Percentiles rank a stretch among this genome's conserved stretches.
Conservation (phyloP, 2,888 invertebrate genomes). For the Tolmerus cingulatus region DNA sequence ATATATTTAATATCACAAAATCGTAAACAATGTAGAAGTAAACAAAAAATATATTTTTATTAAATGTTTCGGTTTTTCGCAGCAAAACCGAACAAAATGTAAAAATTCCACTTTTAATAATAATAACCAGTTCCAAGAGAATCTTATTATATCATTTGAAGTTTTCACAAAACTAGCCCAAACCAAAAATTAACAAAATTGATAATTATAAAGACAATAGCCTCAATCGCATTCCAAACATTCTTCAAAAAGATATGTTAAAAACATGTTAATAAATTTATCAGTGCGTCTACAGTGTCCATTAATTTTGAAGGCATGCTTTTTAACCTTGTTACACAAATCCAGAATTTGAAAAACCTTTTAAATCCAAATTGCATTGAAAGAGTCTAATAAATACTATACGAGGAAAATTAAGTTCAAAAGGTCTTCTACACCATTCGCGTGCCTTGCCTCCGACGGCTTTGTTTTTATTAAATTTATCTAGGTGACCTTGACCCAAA, state of each 20-base stretch:
- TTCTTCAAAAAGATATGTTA: neutral
- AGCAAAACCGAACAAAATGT: too few species aligned
- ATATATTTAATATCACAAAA: too few species aligned
- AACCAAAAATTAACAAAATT: neutral
- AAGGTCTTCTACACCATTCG: neutral
- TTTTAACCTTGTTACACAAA: neutral
- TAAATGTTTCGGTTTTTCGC: too few species aligned
- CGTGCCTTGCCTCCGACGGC: neutral
- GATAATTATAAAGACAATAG: neutral
- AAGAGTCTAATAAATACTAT: neutral
- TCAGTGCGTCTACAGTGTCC: neutral
- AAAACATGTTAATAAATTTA: neutral
- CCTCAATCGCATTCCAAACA: neutral
- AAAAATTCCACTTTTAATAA: neutral
- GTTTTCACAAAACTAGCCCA: neutral
- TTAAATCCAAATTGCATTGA: neutral
- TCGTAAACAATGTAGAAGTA: too few species aligned
- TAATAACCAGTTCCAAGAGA: neutral
- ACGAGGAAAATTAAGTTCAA: neutral
- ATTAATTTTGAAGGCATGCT: neutral
- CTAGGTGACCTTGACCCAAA: slow-evolving; percentile 26
- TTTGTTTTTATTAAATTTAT: slow-evolving; percentile 2
- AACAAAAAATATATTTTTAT: too few species aligned
- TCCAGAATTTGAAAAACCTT: neutral
- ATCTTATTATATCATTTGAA: neutral